Evolutionary conservation across 1,140 invertebrate species (phyloP).

Genomic region (Megalopta genalis): DNA sequence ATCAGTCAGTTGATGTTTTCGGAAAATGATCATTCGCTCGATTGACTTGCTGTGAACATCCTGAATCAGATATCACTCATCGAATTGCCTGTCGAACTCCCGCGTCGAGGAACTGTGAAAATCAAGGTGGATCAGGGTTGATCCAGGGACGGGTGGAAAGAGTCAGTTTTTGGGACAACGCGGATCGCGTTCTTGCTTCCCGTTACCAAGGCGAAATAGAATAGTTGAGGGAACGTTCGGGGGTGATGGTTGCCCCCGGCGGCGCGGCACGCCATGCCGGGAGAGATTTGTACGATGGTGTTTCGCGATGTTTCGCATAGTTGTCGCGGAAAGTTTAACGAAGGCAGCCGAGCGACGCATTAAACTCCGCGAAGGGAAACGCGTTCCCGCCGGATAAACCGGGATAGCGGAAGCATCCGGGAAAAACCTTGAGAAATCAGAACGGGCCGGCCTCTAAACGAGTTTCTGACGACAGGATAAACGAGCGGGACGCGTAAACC

Average conservation of each 20-base stretch:
- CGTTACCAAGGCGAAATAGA: not conserved
- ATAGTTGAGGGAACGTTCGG: not conserved
- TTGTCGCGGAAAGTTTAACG: constrained; percentile 2
- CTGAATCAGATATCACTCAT: too few relatives aligned
- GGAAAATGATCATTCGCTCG: too few relatives aligned
- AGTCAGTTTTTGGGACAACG: too few relatives aligned
- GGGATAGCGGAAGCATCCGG: not conserved
- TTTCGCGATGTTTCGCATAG: not conserved
- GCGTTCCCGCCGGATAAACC: not conserved
- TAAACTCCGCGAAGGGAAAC: not conserved
- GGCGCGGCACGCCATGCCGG: not conserved
- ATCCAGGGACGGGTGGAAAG: too few relatives aligned
- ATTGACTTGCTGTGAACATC: too few relatives aligned
- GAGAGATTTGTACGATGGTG: not conserved
- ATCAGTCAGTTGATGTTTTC: too few relatives aligned
- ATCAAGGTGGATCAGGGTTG: too few relatives aligned
- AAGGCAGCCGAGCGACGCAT: not conserved
- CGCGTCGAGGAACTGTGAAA: too few relatives aligned
- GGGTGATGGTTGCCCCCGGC: not conserved
- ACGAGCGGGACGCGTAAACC: not conserved
- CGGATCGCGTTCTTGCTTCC: too few relatives aligned
- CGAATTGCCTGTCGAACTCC: too few relatives aligned
- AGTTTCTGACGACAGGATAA: constrained; percentile 53
- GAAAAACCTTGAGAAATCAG: not conserved
- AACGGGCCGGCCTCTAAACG: constrained; percentile 35